phyloP scores from a whole-genome alignment of 2,888 invertebrate species.

The Sturmia bella region DNA sequence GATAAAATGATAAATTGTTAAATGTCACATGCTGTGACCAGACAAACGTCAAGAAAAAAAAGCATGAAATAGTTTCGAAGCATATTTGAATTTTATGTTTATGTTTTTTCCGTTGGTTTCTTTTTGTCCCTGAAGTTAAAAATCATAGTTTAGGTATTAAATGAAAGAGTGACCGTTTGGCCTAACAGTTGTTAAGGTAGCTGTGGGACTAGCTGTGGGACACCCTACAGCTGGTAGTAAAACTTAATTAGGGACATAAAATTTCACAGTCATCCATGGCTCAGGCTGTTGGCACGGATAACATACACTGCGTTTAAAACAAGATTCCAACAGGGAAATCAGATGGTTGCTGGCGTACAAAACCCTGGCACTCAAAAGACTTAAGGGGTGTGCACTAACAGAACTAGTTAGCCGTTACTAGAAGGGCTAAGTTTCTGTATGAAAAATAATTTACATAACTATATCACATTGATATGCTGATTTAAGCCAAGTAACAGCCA shows the following conservation, averaged over 20 bases:
- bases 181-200: constrained; percentile 18
- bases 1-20: constrained; percentile 66
- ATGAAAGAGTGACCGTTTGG: constrained; percentile 55
- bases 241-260: background rate
- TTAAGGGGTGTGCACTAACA: too few relatives aligned
- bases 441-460: too few relatives aligned
- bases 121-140: constrained; percentile 1
- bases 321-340: too few relatives aligned
- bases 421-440: too few relatives aligned
- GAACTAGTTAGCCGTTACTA: too few relatives aligned
- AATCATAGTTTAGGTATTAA: constrained; percentile 39
- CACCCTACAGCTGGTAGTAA: constrained; percentile 5
- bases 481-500: too few relatives aligned
- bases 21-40: constrained; percentile 67
- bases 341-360: too few relatives aligned
- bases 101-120: background rate
- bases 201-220: background rate
- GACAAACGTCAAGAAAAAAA: constrained; percentile 33
- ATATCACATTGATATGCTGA: too few relatives aligned
- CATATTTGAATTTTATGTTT: background rate
- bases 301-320: too few relatives aligned
- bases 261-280: too few relatives aligned
- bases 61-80: background rate
- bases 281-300: too few relatives aligned
- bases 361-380: too few relatives aligned